phyloP scores from a whole-genome alignment of 2,797 vertebrate genomes.

The Chromis chromis region DNA sequence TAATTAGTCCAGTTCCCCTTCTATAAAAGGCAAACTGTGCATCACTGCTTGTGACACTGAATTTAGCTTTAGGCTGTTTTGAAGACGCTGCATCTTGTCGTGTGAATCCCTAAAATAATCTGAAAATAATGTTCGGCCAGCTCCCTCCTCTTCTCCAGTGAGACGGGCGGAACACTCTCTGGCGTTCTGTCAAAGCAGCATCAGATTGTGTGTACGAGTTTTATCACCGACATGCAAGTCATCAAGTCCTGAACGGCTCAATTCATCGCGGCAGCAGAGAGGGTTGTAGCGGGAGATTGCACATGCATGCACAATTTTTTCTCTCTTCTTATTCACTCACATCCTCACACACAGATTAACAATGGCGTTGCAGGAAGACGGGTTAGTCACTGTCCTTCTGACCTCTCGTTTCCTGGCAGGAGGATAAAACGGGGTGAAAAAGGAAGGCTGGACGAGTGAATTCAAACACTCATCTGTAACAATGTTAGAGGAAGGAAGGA shows the following conservation, averaged over 20 bases:
- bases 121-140: constrained; percentile 21
- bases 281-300: not conserved
- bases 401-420: constrained; percentile 67
- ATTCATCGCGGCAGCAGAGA: constrained; percentile 23
- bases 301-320: not conserved
- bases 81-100: not conserved
- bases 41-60: not conserved
- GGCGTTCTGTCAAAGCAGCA: constrained; percentile 46
- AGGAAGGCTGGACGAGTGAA: constrained; percentile 48
- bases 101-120: constrained; percentile 20
- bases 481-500: constrained; percentile 55
- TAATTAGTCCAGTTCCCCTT: not conserved
- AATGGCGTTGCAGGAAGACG: constrained; percentile 64
- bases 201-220: constrained; percentile 31
- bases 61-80: constrained; percentile 7
- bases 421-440: constrained; percentile 36
- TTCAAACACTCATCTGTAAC: constrained; percentile 38
- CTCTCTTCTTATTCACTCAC: constrained; percentile 29
- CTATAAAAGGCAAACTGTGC: not conserved
- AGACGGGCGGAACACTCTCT: constrained; percentile 24
- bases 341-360: constrained; percentile 57
- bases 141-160: constrained; percentile 3
- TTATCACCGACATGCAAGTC: constrained; percentile 28
- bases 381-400: constrained; percentile 68
- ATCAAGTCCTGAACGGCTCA: constrained; percentile 27